Evolutionary conservation across 2,113 vertebrate genomes (phyloP), one percentile per base, ranked within the genome.

Genomic region (Colaptes auratus): DNA sequence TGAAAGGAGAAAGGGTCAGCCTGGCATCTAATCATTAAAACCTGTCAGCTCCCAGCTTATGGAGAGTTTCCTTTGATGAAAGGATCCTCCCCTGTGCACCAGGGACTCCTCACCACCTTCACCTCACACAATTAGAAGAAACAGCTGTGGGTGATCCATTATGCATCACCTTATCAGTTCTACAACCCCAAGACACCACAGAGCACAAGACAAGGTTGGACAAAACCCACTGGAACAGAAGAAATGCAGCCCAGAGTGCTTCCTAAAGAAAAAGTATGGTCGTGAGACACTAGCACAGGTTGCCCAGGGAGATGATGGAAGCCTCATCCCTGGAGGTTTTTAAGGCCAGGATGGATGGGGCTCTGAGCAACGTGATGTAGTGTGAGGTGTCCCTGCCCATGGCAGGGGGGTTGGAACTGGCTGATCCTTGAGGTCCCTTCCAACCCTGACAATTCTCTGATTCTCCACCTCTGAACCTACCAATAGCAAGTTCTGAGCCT

Each of bases 111-210:
- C 73, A 60, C 9, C 59, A 88, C 35, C 44, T 39, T 31, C 74
- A 23, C 4, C 2, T 15, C 44, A 16, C 55, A 71, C 73, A 64
- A 82, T 39, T 27, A 33, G 74, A 88, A 59, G 0, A 0, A 60
- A 48, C 56, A 74, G 76, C 80, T 73, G 60, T 5, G 1, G 31
- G 42, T 3, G 21, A 93, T 36, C n/a, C 46, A 31, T 73, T 39
- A 66, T 24, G 35, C 44, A 4, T 18, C 2, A 0, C 42, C 36
- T 60, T 48, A 36, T 15, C 1, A 0, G 60, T 20, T 65, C 61
- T 48, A 33, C 55, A 72, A 36, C 52, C 39, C 58, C 73, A 23
- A 52, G 39, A 79, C 63, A 44, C 42, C 11, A 46, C 31, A 33
- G 20, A 58, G 66, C 59, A 20, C 46, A 27, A 2, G 28, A 48